Conservation (phyloP, 2,888 invertebrate genomes). For the Ichneumon xanthorius region DNA sequence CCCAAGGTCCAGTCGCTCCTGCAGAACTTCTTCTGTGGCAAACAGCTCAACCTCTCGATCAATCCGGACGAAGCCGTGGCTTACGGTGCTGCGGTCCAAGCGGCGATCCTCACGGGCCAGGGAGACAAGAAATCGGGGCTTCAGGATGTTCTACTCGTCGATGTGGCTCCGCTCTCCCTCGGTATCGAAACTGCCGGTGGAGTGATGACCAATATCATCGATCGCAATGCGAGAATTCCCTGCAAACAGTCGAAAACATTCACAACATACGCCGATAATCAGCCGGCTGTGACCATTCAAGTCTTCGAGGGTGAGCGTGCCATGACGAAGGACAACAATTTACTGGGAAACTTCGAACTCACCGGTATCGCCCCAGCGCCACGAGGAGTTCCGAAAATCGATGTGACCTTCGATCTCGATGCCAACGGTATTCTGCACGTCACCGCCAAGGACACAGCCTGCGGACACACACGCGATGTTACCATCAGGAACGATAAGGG, state of each 20-base stretch:
- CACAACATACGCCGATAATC: constrained; percentile 99
- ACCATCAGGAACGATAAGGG: constrained; percentile 88
- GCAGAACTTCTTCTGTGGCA: constrained; percentile 98
- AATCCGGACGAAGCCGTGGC: constrained; percentile 99
- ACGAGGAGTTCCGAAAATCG: constrained; percentile 95
- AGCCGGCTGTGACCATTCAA: constrained; percentile 97
- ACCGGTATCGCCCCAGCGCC: constrained; percentile 98
- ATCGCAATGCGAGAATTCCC: constrained; percentile 98
- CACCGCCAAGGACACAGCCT: constrained; percentile 90
- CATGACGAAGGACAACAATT: constrained; percentile 98
- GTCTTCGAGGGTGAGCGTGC: constrained; percentile 98
- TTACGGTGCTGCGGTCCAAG: constrained; percentile 98
- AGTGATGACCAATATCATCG: constrained; percentile 98
- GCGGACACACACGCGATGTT: constrained; percentile 81
- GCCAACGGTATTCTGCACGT: constrained; percentile 99
- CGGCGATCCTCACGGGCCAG: constrained; percentile 95
- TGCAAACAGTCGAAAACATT: constrained; percentile 98
- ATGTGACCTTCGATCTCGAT: constrained; percentile 95
- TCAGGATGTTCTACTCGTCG: constrained; percentile 95
- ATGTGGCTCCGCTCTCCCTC: constrained; percentile 95
- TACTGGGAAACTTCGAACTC: constrained; percentile 98
- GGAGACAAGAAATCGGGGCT: constrained; percentile 94
- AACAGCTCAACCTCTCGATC: constrained; percentile 98
- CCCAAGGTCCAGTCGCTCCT: constrained; percentile 99
- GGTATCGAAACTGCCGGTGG: constrained; percentile 97